Conservation (phyloP, 2,888 invertebrate genomes). For the Cheilosia soror region DNA sequence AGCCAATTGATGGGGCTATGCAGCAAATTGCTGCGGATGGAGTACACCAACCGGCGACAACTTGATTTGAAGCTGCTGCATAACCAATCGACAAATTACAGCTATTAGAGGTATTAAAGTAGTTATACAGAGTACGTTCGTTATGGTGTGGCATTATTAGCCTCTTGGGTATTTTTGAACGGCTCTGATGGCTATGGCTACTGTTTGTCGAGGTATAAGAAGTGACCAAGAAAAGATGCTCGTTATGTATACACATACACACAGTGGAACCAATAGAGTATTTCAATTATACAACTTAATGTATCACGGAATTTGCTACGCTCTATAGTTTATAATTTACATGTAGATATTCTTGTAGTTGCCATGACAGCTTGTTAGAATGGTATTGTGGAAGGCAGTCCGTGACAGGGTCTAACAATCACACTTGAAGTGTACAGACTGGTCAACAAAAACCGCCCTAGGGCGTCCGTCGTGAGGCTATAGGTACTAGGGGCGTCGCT, state of each 20-base stretch:
- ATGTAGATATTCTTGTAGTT: too few relatives aligned
- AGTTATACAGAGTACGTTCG: conserved; percentile 34
- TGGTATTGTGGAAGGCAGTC: too few relatives aligned
- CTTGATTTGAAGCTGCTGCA: conserved; percentile 71
- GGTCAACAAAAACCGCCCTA: too few relatives aligned
- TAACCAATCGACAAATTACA: conserved; percentile 68
- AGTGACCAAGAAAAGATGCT: neutral
- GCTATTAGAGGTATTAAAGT: conserved; percentile 63
- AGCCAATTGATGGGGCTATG: conserved; percentile 51
- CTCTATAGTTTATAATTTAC: too few relatives aligned
- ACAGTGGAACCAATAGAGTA: neutral
- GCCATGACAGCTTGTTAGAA: too few relatives aligned
- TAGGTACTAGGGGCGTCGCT: too few relatives aligned
- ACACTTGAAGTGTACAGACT: too few relatives aligned
- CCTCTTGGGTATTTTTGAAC: conserved; percentile 42
- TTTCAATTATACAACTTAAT: neutral
- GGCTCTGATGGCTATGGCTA: conserved; percentile 35
- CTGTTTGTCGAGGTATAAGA: conserved; percentile 32
- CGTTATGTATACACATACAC: neutral
- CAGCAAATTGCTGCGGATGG: conserved; percentile 53
- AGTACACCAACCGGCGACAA: conserved; percentile 61
- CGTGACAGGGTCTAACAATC: too few relatives aligned
- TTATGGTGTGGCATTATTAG: conserved; percentile 53
- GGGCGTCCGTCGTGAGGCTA: too few relatives aligned
- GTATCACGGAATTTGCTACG: too few relatives aligned